Base-by-base conservation (phyloP, 2,888 invertebrate genomes). In the Camptogramma bilineatum region DNA sequence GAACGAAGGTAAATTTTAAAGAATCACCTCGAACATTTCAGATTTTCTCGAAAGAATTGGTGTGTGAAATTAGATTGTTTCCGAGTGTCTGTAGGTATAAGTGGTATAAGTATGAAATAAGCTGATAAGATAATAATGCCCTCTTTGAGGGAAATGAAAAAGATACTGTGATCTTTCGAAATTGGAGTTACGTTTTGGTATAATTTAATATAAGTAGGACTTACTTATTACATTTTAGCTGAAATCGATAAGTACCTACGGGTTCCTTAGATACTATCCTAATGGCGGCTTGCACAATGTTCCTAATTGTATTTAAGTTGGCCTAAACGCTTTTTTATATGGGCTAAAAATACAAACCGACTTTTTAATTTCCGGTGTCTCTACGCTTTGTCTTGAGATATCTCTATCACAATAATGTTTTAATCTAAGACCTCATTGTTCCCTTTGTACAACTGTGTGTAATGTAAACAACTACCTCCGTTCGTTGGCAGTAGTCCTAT, bases 1-100 rank as follows among this genome's bases (percentile, higher is more conserved):
- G 62, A 69, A 59, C 65, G 72, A 72, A 75, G 76, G 78, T 72
- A 79, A 78, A 81, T 81, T 82, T 84, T 83, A 84, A 83, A 82
- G 84, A 86, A 85, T 84, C 82, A 83, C 81, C 76, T 75, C 70
- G 77, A 81, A 82, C 83, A 83, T 83, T 83, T 81, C 79, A 76
- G 81, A 80, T 80, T 81, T 75, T 76, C 75, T 64, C 70, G 74
- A 77, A 84, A 76, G 81, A 83, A 84, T 83, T 78, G 83, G 84
- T 78, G 83, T 85, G 86, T 86, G 85, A 85, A 86, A 86, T 86
- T 82, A 84, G 83, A 81, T 82, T 83, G 85, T 80, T 81, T 78
- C 79, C 76, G 66, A 66, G 65, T 57, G 53, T 76, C 72, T 69
- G 64, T 73, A 65, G 65, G 66, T 66, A 60, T 62, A 52, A 50